These are phyloP conservation scores for Pentalonia nigronervosa DNA, from an alignment of 1,140 invertebrate species.

Conservation along the genomic window DNA sequence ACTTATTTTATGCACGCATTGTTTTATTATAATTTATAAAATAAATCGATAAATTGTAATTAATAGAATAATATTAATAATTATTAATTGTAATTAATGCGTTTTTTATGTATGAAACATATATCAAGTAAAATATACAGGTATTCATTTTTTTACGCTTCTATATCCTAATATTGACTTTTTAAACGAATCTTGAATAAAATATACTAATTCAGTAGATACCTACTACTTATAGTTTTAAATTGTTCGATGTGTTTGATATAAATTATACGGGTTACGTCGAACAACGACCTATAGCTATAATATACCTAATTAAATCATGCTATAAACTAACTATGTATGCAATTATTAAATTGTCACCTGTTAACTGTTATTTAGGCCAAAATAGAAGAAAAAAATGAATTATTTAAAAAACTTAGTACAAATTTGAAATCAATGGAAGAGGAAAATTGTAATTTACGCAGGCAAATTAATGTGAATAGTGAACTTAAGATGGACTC, in stretches of 20 bases:
- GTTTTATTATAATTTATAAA: not conserved
- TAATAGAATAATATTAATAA: not conserved
- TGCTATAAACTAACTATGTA: too few species aligned
- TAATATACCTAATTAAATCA: too few species aligned
- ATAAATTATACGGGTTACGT: too few species aligned
- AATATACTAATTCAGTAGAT: too few species aligned
- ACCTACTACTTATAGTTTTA: too few species aligned
- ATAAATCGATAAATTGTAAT: not conserved
- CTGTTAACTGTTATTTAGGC: not conserved
- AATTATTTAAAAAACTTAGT: not conserved
- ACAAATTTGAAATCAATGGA: not conserved
- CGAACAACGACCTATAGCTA: too few species aligned
- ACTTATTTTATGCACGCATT: not conserved
- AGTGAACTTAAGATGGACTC: not conserved
- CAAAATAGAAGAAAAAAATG: not conserved
- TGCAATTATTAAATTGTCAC: not conserved
- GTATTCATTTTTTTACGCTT: too few species aligned
- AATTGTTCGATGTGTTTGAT: too few species aligned
- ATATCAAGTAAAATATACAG: not conserved
- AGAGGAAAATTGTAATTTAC: conserved; percentile 1
- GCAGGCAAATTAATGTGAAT: not conserved
- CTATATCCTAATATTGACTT: too few species aligned
- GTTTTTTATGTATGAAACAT: not conserved
- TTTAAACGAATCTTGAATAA: too few species aligned
- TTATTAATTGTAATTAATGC: not conserved